Evolutionary conservation across 2,888 invertebrate genomes (phyloP).

Genomic region (Synergus umbraculus): DNA sequence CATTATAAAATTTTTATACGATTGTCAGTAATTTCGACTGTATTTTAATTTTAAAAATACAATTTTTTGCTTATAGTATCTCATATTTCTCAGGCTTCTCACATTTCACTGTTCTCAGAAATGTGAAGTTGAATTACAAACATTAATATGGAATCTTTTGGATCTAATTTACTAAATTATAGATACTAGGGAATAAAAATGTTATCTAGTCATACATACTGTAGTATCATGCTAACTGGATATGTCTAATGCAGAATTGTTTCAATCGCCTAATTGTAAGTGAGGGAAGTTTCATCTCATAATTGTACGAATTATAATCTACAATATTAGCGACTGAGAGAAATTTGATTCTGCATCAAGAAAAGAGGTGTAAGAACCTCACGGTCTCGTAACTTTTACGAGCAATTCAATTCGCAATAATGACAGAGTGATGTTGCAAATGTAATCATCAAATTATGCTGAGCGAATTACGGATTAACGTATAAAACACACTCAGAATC

Average conservation of each 20-base stretch:
- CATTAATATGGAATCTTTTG: background rate
- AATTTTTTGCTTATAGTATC: no score
- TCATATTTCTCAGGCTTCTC: background rate
- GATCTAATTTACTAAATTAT: conserved; percentile 8
- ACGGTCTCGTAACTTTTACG: conserved; percentile 5
- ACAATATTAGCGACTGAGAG: conserved; percentile 5
- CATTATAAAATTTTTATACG: no score
- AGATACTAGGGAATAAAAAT: background rate
- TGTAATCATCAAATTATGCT: background rate
- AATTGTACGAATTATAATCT: conserved; percentile 15
- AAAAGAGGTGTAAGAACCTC: conserved; percentile 8
- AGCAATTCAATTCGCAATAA: conserved; percentile 23
- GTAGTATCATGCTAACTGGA: background rate
- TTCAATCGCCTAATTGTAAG: background rate
- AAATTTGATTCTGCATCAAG: conserved; percentile 32
- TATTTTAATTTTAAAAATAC: no score
- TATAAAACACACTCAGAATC: conserved; percentile 42
- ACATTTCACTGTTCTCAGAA: background rate
- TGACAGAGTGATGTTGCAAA: background rate
- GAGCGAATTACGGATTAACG: conserved; percentile 9
- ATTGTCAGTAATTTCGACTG: no score
- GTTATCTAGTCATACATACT: background rate
- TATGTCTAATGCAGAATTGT: background rate
- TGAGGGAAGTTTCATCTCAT: background rate
- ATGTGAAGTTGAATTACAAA: background rate